Percentiles rank a stretch among this genome's conserved stretches.
phyloP scores from a whole-genome alignment of 2,113 vertebrate genomes.

The Hippocampus mohnikei region DNA sequence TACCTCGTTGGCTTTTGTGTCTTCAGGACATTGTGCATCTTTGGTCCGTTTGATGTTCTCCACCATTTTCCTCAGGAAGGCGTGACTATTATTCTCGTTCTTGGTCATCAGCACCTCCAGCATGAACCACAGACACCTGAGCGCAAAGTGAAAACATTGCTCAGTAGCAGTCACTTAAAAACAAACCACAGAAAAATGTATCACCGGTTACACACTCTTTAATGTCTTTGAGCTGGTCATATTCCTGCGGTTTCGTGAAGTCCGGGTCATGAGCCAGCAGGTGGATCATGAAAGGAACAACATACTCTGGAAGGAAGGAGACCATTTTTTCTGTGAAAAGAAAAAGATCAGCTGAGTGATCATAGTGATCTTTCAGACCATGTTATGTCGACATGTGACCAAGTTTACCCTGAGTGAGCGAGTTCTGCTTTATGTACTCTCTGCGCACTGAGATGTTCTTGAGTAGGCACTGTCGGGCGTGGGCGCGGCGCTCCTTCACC shows the following conservation, averaged over 20 bases:
- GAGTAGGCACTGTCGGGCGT: slow-evolving; percentile 95
- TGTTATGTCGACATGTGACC: not conserved
- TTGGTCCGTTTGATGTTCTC: slow-evolving; percentile 97
- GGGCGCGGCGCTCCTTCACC: slow-evolving; percentile 95
- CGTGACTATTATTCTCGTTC: slow-evolving; percentile 99
- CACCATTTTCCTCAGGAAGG: slow-evolving; percentile 97
- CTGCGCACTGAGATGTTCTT: slow-evolving; percentile 98
- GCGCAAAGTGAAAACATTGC: slow-evolving; percentile 10
- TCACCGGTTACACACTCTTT: slow-evolving; percentile 86
- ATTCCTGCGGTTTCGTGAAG: slow-evolving; percentile 96
- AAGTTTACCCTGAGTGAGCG: slow-evolving; percentile 85
- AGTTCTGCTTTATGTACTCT: slow-evolving; percentile 97
- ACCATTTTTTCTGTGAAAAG: slow-evolving; percentile 84
- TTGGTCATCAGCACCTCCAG: slow-evolving; percentile 99
- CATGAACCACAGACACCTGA: slow-evolving; percentile 98
- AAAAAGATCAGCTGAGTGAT: not conserved
- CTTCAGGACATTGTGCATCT: slow-evolving; percentile 94
- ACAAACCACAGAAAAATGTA: not conserved
- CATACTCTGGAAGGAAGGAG: slow-evolving; percentile 93
- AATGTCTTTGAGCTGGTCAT: slow-evolving; percentile 95
- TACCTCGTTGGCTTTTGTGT: slow-evolving; percentile 94
- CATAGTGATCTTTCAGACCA: not conserved
- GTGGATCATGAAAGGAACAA: slow-evolving; percentile 97
- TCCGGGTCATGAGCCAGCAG: slow-evolving; percentile 96
- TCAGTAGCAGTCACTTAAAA: not conserved